A percentile compares a stretch with the other conserved stretches of the same genome.
phyloP scores from a whole-genome alignment of 2,888 invertebrate genomes.

The Abscondita cerata region DNA sequence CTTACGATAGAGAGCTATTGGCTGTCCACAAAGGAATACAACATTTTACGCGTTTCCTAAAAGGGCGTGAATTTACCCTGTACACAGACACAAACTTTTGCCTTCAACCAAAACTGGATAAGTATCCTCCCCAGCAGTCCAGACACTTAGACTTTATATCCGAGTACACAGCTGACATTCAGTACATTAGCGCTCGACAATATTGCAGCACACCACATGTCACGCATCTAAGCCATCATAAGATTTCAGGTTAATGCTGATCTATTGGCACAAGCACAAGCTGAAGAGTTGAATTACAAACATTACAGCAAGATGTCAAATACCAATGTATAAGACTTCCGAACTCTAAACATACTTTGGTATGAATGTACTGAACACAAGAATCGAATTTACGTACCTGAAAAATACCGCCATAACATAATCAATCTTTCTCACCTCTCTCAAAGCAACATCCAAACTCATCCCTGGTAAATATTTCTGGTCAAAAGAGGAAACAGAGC shows the following conservation, averaged over 20 bases:
- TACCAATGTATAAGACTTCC: too few species aligned
- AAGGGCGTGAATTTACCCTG: slow-evolving; percentile 13
- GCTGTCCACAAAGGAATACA: slow-evolving; percentile 39
- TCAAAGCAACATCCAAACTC: not conserved
- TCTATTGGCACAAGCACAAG: not conserved
- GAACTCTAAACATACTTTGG: too few species aligned
- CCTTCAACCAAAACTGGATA: slow-evolving; percentile 47
- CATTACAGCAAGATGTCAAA: too few species aligned
- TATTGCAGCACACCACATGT: slow-evolving; percentile 7
- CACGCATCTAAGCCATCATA: not conserved
- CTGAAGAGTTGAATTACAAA: not conserved
- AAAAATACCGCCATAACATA: not conserved
- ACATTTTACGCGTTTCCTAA: slow-evolving; percentile 9
- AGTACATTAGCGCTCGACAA: slow-evolving; percentile 15
- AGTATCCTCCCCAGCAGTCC: slow-evolving; percentile 32
- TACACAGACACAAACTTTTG: slow-evolving; percentile 40
- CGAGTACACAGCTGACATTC: slow-evolving; percentile 28
- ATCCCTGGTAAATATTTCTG: not conserved
- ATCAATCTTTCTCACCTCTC: not conserved
- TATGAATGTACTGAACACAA: too few species aligned
- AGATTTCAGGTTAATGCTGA: not conserved
- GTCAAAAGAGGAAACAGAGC: not conserved
- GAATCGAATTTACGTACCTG: too few species aligned
- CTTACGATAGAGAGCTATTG: not conserved
- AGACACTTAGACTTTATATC: too few species aligned